phyloP scores from a whole-genome alignment of 2,113 vertebrate species.

The Coptodon rendalli region DNA sequence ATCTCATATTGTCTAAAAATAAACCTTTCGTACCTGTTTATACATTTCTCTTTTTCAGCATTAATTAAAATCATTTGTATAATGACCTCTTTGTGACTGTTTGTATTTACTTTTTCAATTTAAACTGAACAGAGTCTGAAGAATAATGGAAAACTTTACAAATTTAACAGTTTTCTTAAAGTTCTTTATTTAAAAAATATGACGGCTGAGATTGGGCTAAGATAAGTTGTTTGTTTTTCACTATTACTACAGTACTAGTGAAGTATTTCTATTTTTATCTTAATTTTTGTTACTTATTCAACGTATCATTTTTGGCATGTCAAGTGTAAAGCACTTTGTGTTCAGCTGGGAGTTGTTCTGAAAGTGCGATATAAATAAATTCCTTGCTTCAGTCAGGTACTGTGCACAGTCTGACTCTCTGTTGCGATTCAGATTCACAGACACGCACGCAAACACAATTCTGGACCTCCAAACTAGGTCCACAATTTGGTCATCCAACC shows the following conservation, averaged over 20 bases:
- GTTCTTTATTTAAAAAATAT: neutral
- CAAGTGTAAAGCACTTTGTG: rapidly evolving
- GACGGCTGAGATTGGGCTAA: neutral
- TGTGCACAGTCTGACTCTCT: too few relatives aligned
- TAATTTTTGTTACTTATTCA: rapidly evolving
- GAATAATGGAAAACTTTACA: neutral
- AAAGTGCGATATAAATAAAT: rapidly evolving
- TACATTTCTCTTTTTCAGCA: neutral
- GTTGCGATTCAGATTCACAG: neutral
- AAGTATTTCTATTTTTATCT: neutral
- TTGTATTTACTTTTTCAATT: neutral
- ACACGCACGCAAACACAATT: neutral
- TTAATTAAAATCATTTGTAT: neutral
- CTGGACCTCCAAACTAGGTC: too few relatives aligned
- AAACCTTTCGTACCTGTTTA: too few relatives aligned
- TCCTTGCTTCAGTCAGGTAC: too few relatives aligned
- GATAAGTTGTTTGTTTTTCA: neutral
- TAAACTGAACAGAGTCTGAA: rapidly evolving
- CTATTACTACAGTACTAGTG: neutral
- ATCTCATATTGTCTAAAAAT: too few relatives aligned
- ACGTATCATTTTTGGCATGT: neutral
- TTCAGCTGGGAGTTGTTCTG: neutral
- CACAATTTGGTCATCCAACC: too few relatives aligned
- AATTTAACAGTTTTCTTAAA: neutral
- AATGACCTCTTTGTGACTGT: neutral